These are phyloP conservation scores for Psephotus haematonotus DNA, from an alignment of 2,113 vertebrate species.

Conservation along the genomic window DNA sequence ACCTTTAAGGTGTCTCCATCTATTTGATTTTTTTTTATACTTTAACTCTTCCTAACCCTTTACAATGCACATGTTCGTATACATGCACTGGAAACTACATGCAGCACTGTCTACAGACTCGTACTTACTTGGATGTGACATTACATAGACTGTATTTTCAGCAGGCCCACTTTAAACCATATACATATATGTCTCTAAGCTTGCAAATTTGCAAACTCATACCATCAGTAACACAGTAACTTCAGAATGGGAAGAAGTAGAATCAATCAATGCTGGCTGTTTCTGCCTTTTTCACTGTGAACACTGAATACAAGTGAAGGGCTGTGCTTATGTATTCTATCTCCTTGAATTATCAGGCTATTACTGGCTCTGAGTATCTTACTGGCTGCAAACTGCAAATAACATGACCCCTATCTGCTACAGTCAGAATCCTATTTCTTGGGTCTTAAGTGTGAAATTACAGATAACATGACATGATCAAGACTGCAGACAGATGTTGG, in stretches of 20 bases:
- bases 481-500: not conserved
- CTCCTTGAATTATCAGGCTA: not conserved
- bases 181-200: rapidly evolving
- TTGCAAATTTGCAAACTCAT: not conserved
- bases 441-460: not conserved
- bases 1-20: not conserved
- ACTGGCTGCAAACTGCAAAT: not conserved
- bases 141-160: not conserved
- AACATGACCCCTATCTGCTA: not conserved
- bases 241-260: not conserved
- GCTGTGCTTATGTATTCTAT: not conserved
- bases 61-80: not conserved
- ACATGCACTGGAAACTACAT: not conserved
- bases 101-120: not conserved
- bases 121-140: rapidly evolving
- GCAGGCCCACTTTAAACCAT: not conserved
- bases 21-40: not conserved
- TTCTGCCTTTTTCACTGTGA: not conserved
- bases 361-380: not conserved
- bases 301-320: rapidly evolving
- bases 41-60: not conserved
- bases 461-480: not conserved
- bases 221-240: not conserved
- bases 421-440: slow-evolving; percentile 4
- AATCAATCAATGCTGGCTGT: not conserved